Conservation (phyloP, 64 coral and sea anemone genomes). For the Pachyseris speciosa region DNA sequence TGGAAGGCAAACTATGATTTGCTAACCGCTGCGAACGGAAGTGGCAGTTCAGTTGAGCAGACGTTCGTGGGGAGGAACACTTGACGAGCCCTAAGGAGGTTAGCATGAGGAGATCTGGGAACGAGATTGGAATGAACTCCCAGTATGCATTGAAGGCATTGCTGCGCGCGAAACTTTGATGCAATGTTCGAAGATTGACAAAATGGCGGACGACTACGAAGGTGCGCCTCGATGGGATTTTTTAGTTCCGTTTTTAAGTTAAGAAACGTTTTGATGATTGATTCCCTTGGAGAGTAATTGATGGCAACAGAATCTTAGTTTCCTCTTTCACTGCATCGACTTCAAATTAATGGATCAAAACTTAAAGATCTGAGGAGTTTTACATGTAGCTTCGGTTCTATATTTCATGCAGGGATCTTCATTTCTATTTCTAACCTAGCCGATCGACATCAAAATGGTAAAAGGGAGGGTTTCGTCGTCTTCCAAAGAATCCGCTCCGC, state of each 20-base stretch:
- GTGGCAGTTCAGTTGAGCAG: too few species aligned
- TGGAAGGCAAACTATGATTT: too few species aligned
- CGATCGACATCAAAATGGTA: not conserved
- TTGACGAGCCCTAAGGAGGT: too few species aligned
- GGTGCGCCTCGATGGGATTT: not conserved
- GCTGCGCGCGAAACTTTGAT: constrained; percentile 51
- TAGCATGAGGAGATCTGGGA: not conserved
- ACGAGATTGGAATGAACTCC: not conserved
- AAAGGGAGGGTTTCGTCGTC: not conserved
- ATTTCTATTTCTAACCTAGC: not conserved
- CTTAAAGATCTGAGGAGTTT: not conserved
- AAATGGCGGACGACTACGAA: constrained; percentile 31
- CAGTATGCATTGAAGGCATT: not conserved
- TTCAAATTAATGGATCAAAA: not conserved
- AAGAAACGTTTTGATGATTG: not conserved
- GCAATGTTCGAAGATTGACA: constrained; percentile 13
- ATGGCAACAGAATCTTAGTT: not conserved
- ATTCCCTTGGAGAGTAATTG: not conserved
- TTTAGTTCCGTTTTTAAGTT: not conserved
- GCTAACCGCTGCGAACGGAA: too few species aligned
- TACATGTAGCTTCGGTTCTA: not conserved
- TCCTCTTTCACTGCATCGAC: not conserved
- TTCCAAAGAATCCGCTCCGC: not conserved
- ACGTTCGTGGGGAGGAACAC: too few species aligned
- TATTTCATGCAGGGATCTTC: not conserved